Percentiles rank a stretch among this genome's conserved stretches.
phyloP scores from a whole-genome alignment of 2,888 invertebrate genomes.

The Carterocephalus palaemon region DNA sequence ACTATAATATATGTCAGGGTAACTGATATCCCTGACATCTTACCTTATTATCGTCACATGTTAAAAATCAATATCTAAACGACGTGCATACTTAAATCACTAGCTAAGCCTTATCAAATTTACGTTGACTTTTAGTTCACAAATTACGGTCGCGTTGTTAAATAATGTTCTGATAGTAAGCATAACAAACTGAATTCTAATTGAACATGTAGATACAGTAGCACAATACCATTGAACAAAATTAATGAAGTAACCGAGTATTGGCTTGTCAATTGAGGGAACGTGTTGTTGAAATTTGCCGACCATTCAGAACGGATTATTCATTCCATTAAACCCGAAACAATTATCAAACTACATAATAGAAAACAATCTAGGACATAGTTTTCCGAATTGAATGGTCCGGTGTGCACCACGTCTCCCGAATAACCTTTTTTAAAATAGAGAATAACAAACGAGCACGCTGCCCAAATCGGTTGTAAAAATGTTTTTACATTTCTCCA shows the following conservation, averaged over 20 bases:
- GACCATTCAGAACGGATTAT: slow-evolving; percentile 19
- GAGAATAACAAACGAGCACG: no score
- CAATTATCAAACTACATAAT: slow-evolving; percentile 30
- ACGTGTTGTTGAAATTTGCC: slow-evolving; percentile 11
- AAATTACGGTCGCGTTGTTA: no score
- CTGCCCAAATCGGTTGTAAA: no score
- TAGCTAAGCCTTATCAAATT: no score
- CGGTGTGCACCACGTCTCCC: slow-evolving; percentile 28
- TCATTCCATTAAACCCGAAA: slow-evolving; percentile 26
- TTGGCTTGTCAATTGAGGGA: slow-evolving; percentile 17
- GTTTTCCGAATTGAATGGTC: slow-evolving; percentile 35
- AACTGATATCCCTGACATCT: no score
- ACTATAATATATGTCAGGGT: no score
- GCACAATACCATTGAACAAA: slow-evolving; percentile 2
- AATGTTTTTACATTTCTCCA: no score
- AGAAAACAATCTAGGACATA: slow-evolving; percentile 34
- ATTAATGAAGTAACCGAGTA: slow-evolving; percentile 11
- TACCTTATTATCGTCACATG: no score
- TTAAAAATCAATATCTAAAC: no score
- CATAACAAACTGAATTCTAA: neutral
- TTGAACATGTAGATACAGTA: neutral
- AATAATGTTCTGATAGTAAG: no score
- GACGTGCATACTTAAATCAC: no score
- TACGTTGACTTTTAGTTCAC: no score
- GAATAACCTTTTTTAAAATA: slow-evolving; percentile 39